These are phyloP conservation scores for Reticulitermes lucifugus DNA, from an alignment of 2,888 invertebrate genomes.

Conservation along the genomic window DNA sequence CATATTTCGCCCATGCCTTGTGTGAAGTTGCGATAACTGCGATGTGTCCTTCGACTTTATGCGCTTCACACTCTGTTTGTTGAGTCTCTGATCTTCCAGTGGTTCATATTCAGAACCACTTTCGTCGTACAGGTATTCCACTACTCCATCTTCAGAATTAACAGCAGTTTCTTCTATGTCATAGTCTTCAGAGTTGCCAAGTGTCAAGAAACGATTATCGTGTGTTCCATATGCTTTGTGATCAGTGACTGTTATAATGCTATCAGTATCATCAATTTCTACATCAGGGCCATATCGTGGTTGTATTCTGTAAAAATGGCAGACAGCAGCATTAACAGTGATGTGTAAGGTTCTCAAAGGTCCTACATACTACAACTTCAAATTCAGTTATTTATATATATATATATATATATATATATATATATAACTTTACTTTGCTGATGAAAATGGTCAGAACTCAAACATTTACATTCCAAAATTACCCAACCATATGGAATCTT, in stretches of 20 bases:
- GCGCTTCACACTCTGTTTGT: background rate
- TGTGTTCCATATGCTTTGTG: conserved; percentile 8
- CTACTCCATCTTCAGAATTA: conserved; percentile 27
- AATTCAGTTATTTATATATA: no score
- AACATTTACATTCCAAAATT: no score
- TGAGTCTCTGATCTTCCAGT: background rate
- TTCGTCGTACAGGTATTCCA: conserved; percentile 31
- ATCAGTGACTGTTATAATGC: conserved; percentile 23
- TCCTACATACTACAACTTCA: no score
- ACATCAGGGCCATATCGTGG: conserved; percentile 33
- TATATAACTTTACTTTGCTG: no score
- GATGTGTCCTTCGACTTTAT: background rate
- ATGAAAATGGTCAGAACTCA: no score
- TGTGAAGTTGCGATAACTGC: background rate
- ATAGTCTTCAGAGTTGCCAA: conserved; percentile 10
- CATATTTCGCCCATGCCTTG: background rate
- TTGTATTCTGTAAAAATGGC: background rate
- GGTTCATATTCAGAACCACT: conserved; percentile 14
- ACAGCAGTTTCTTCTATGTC: background rate
- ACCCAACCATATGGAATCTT: no score
- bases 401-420: no score
- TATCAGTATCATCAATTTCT: conserved; percentile 26
- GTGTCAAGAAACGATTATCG: background rate
- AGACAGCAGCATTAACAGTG: background rate
- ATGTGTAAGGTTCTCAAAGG: no score